Evolutionary conservation across 2,113 vertebrate species (phyloP).

Genomic region (Mustelus asterias): DNA sequence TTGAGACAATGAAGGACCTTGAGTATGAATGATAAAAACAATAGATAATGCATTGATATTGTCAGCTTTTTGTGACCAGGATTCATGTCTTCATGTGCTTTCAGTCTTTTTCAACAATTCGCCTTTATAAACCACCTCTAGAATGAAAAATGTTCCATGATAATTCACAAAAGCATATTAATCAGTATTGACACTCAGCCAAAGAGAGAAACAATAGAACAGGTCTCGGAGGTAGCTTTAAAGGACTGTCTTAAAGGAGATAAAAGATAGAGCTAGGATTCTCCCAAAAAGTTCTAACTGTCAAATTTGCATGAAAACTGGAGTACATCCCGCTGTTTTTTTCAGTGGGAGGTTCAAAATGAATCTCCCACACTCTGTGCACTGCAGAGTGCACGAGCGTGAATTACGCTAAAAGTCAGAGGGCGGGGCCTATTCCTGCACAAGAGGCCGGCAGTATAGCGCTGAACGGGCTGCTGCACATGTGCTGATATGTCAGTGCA

Average conservation of each 20-base stretch:
- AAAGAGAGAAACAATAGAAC: background rate
- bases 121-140: background rate
- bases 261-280: background rate
- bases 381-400: no score
- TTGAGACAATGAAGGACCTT: background rate
- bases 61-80: background rate
- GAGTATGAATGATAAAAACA: background rate
- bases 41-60: background rate
- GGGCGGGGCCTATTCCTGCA: no score
- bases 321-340: no score
- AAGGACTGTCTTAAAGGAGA: background rate
- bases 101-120: background rate
- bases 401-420: no score
- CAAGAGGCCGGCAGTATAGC: no score
- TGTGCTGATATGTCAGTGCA: no score
- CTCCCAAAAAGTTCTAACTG: no score
- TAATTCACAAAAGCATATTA: background rate
- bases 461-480: no score
- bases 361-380: no score
- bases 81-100: background rate
- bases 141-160: background rate
- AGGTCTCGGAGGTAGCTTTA: background rate
- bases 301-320: no score
- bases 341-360: no score
- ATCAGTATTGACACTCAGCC: background rate